These are phyloP conservation scores for Lepilemur septentrionalis DNA, from an alignment of 2,797 vertebrate genomes.

Conservation along the genomic window DNA sequence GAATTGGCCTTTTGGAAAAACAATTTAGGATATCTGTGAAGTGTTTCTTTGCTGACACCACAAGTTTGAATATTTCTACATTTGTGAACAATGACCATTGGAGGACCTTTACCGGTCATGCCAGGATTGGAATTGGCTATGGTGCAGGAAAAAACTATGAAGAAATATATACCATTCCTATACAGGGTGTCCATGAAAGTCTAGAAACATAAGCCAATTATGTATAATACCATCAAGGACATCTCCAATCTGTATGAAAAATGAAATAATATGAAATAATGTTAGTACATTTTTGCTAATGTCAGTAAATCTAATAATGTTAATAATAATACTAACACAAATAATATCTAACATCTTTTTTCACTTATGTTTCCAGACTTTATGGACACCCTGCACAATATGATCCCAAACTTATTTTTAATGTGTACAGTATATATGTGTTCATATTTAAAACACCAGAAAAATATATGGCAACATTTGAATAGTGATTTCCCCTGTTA, in stretches of 20 bases:
- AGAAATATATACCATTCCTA: background rate
- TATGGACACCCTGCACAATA: background rate
- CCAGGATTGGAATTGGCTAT: background rate
- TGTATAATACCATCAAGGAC: background rate
- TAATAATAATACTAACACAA: background rate
- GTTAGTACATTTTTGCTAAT: conserved; percentile 12
- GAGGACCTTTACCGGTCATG: background rate
- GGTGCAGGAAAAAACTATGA: background rate
- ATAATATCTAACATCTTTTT: background rate
- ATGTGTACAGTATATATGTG: background rate
- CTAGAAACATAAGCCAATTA: background rate
- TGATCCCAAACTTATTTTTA: background rate
- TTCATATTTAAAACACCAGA: conserved; percentile 20
- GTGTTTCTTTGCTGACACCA: background rate
- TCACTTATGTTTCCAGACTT: background rate
- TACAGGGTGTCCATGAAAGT: background rate
- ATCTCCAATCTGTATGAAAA: background rate
- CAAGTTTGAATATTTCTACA: conserved; percentile 35
- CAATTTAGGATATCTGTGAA: conserved; percentile 33
- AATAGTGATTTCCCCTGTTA: background rate
- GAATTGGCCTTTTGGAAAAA: conserved; percentile 44
- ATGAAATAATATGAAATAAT: conserved; percentile 15
- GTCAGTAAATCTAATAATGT: background rate
- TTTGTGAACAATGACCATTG: background rate
- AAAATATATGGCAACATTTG: background rate